phyloP scores from a whole-genome alignment of 2,113 vertebrate genomes.

The human (Homo sapiens) region DNA sequence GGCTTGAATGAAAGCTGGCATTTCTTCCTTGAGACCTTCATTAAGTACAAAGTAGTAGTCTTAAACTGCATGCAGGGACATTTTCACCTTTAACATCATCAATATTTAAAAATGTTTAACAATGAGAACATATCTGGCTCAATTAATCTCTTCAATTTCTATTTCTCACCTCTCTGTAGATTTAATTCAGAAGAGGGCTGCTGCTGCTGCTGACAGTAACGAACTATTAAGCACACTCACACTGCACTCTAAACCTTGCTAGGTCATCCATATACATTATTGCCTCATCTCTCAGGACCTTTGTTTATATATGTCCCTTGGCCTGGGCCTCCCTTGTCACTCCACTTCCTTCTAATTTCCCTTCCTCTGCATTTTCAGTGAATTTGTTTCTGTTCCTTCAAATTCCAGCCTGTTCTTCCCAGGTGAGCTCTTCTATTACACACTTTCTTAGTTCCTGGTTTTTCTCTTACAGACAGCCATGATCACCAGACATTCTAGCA shows the following conservation, averaged over 20 bases:
- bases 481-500: too few relatives aligned
- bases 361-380: not conserved
- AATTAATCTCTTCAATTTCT: not conserved
- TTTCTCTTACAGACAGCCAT: not conserved
- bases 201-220: not conserved
- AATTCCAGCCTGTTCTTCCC: not conserved
- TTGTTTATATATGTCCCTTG: not conserved
- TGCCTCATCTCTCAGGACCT: not conserved
- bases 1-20: not conserved
- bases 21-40: not conserved
- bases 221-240: not conserved
- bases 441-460: not conserved
- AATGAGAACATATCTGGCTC: not conserved
- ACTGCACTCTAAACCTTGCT: too few relatives aligned
- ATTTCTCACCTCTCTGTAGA: not conserved
- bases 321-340: not conserved
- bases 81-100: not conserved
- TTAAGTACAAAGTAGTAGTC: not conserved
- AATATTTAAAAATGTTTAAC: not conserved
- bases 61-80: not conserved
- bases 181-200: not conserved
- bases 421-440: not conserved
- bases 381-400: not conserved
- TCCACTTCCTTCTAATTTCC: not conserved
- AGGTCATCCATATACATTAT: accelerated